Base-by-base conservation (phyloP, 2,113 vertebrate species). In the Muscicapa adusta region DNA sequence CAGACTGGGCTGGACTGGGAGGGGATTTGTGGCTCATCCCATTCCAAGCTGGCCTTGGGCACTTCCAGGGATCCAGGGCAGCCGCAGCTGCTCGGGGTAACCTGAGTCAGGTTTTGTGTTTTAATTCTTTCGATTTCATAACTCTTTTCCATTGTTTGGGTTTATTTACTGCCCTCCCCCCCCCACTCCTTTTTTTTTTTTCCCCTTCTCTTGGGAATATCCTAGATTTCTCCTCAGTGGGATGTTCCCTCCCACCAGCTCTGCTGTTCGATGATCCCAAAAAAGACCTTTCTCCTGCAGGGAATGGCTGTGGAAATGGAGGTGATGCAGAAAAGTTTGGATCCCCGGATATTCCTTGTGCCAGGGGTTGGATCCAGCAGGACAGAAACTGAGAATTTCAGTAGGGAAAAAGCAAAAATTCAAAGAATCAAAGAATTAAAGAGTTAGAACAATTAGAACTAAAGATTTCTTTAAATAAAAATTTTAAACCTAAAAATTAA, bases 361-460 rank as follows among this genome's bases (percentile, higher is more conserved):
- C 0, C 7, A 28, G 38, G 22, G 28, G 19, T 24, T 62, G 43
- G 14, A 33, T 14, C 42, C 36, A 31, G 18, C 2, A 3, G 58
- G 58, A 50, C 8, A 18, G 26, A 51, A 73, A 36, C 18, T 2
- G 18, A n/a, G 5, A 33, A 33, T 45, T 33, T 36, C 47, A 10
- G 17, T 4, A 20, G 33, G 8, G 20, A 5, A 53, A 83, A 72
- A 61, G 4, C 6, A 7, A 38, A 14, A 51, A 51, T 6, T 13
- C 5, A 62, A 56, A 28, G 0, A 33, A 48, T 13, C 4, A 62
- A 56, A n/a, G 0, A 33, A 47, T 67, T 48, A 0, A 67, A 58
- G 6, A 31, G 54, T 16, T 19, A 9, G 36, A 56, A 28, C 1
- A 29, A 14, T 25, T 19, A 15, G 31, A 56, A 16, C 14, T 2